Evolutionary conservation across 2,113 vertebrate species (phyloP).

Genomic region (Corvus cornix): DNA sequence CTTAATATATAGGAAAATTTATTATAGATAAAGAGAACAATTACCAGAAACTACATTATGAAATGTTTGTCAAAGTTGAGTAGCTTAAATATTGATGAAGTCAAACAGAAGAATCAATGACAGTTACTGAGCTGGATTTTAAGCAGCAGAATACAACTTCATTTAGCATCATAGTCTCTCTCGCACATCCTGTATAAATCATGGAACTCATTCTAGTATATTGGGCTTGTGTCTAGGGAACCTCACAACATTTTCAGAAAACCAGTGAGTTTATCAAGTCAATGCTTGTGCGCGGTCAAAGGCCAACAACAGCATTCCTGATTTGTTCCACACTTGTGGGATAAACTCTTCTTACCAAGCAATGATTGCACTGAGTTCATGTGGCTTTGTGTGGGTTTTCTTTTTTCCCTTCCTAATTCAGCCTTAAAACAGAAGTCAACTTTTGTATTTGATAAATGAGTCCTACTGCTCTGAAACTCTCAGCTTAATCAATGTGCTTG

Average conservation of each 20-base stretch:
- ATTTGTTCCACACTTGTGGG: not conserved
- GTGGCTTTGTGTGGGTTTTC: not conserved
- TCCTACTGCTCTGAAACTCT: not conserved
- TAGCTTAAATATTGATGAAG: conserved; percentile 4
- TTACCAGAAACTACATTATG: not conserved
- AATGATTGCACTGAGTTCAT: not conserved
- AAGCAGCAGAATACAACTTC: not conserved
- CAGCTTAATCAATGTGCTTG: not conserved
- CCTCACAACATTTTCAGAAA: not conserved
- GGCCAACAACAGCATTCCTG: not conserved
- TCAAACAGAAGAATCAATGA: not conserved
- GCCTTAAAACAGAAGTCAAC: not conserved
- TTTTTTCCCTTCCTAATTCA: not conserved
- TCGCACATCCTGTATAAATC: not conserved
- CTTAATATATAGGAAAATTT: not conserved
- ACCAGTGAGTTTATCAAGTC: not conserved
- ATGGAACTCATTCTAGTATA: not conserved
- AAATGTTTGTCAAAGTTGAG: not conserved
- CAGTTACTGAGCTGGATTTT: not conserved
- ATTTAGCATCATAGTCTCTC: not conserved
- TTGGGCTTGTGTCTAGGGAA: not conserved
- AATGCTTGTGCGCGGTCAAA: not conserved
- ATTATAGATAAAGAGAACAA: not conserved
- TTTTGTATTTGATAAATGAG: not conserved
- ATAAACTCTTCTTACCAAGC: not conserved